phyloP scores from a whole-genome alignment of 1,140 invertebrate species.

The Drosophila santomea region DNA sequence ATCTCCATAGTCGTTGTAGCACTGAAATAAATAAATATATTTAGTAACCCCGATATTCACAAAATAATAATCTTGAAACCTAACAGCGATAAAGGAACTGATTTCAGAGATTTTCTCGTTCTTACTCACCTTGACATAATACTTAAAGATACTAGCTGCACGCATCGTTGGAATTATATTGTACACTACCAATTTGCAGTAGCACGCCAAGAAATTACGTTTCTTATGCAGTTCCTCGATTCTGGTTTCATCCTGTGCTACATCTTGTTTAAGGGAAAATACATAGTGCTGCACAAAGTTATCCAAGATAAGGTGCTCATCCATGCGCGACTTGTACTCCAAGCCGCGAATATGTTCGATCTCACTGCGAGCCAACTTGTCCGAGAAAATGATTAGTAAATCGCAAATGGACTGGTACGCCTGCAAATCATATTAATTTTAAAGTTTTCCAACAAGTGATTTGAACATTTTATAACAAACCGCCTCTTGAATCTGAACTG shows the following conservation, averaged over 20 bases:
- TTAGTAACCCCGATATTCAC: no score
- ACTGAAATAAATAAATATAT: slow-evolving; percentile 86
- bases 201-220: slow-evolving; percentile 97
- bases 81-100: no score
- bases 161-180: slow-evolving; percentile 97
- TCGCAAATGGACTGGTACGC: slow-evolving; percentile 98
- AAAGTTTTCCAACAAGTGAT: not conserved
- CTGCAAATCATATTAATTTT: slow-evolving; percentile 84
- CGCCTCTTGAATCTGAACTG: slow-evolving; percentile 86
- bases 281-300: slow-evolving; percentile 97
- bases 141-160: slow-evolving; percentile 97
- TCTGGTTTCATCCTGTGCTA: slow-evolving; percentile 94
- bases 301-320: slow-evolving; percentile 93
- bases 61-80: not conserved
- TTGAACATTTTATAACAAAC: slow-evolving; percentile 52
- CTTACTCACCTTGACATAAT: slow-evolving; percentile 94
- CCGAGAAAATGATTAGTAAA: slow-evolving; percentile 96
- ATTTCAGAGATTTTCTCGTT: not conserved
- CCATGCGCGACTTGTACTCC: slow-evolving; percentile 92
- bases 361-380: slow-evolving; percentile 89
- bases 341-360: slow-evolving; percentile 89
- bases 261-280: slow-evolving; percentile 87
- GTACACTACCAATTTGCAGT: slow-evolving; percentile 99
- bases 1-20: slow-evolving; percentile 99
- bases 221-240: slow-evolving; percentile 98